Percentiles rank a stretch among this genome's conserved stretches.
phyloP scores from a whole-genome alignment of 1,140 invertebrate genomes.

The Amphibalanus amphitrite region DNA sequence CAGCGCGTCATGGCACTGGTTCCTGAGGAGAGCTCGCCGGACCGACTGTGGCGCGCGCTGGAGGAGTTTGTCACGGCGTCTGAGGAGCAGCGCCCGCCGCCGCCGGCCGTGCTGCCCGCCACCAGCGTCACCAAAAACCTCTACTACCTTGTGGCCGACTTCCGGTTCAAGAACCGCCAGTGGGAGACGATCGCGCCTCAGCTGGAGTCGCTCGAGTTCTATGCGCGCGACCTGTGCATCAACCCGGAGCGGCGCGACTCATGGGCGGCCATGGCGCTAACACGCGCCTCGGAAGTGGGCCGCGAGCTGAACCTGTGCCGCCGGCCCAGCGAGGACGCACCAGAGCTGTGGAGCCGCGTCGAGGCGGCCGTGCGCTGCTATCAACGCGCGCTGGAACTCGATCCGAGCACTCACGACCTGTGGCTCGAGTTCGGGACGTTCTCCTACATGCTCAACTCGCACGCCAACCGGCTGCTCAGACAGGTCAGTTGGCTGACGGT shows the following conservation, averaged over 20 bases:
- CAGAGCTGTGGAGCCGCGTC: constrained; percentile 20
- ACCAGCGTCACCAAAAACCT: constrained; percentile 34
- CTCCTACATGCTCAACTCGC: constrained; percentile 69
- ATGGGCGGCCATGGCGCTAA: constrained; percentile 75
- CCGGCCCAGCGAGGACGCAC: background rate
- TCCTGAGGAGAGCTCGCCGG: constrained; percentile 18
- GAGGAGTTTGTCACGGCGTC: constrained; percentile 23
- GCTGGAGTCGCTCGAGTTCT: constrained; percentile 49
- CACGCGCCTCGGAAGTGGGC: constrained; percentile 59
- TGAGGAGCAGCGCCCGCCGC: constrained; percentile 9
- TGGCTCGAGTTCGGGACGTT: constrained; percentile 80
- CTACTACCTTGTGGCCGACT: constrained; percentile 78
- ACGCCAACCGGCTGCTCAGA: constrained; percentile 63
- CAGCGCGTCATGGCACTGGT: constrained; percentile 32
- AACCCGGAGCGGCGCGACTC: constrained; percentile 65
- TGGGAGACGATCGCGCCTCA: constrained; percentile 27
- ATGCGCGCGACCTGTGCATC: constrained; percentile 59
- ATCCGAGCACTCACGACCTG: constrained; percentile 48
- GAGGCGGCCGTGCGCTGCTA: constrained; percentile 53
- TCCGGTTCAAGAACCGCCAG: constrained; percentile 76
- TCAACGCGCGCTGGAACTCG: constrained; percentile 49
- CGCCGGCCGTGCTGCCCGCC: constrained; percentile 6
- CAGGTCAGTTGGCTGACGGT: background rate
- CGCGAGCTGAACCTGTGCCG: constrained; percentile 52
- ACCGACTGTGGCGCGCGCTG: constrained; percentile 17